Conservation (phyloP, 2,113 vertebrate species). For the Piprites chloris region DNA sequence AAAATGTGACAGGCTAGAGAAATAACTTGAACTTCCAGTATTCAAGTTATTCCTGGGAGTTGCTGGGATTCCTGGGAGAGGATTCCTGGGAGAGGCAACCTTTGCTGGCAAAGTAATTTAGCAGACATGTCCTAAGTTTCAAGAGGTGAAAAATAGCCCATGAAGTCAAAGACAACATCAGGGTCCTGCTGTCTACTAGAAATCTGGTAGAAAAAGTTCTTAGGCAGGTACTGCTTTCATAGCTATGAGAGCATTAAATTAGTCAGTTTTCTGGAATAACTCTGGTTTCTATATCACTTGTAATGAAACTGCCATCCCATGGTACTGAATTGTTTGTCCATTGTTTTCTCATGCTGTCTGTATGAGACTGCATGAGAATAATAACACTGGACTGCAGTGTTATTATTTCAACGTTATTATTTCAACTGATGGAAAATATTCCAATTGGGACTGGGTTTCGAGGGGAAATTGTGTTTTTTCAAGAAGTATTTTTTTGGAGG, state of each 20-base stretch:
- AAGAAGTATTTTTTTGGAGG: not conserved
- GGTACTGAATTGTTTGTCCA: not conserved
- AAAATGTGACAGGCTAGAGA: not conserved
- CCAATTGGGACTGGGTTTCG: not conserved
- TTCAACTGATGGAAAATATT: not conserved
- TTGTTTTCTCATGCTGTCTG: not conserved
- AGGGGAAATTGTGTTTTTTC: not conserved
- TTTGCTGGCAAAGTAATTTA: not conserved
- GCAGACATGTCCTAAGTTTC: not conserved
- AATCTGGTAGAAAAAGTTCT: not conserved
- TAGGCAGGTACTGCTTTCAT: not conserved
- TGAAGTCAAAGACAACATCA: not conserved
- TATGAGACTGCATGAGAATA: too few relatives aligned
- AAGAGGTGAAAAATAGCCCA: not conserved
- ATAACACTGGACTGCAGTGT: too few relatives aligned
- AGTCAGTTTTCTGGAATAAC: not conserved
- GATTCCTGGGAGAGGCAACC: not conserved
- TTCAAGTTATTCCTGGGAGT: not conserved
- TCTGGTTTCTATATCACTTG: not conserved
- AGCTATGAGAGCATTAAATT: not conserved
- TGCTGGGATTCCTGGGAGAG: not conserved
- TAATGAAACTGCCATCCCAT: not conserved
- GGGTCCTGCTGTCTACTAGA: not conserved
- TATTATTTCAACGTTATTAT: not conserved
- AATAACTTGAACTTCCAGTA: not conserved